phyloP scores from a whole-genome alignment of 2,888 invertebrate genomes.

The Anarsia innoxiella region DNA sequence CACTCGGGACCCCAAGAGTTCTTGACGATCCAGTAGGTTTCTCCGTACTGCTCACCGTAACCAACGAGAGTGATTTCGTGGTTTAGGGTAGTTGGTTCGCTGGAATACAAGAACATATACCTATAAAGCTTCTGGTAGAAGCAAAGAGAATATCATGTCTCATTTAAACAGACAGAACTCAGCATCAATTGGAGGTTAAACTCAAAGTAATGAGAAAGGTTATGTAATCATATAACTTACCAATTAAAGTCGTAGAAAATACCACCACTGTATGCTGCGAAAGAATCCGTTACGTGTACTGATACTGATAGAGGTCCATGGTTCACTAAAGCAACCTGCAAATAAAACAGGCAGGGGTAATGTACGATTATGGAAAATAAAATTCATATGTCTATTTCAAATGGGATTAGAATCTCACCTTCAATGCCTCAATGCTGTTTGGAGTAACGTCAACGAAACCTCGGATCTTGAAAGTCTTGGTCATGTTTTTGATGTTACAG shows the following conservation, averaged over 20 bases:
- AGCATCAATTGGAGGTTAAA: too few relatives aligned
- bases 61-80: slow-evolving; percentile 94
- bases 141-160: too few relatives aligned
- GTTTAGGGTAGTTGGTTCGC: slow-evolving; percentile 79
- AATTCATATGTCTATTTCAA: not conserved
- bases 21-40: slow-evolving; percentile 94
- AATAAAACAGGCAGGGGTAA: too few relatives aligned
- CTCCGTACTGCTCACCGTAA: slow-evolving; percentile 85
- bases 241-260: slow-evolving; percentile 45
- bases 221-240: slow-evolving; percentile 25
- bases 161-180: too few relatives aligned
- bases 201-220: not conserved
- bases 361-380: too few relatives aligned
- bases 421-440: slow-evolving; percentile 80
- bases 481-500: slow-evolving; percentile 83
- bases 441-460: slow-evolving; percentile 91
- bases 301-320: slow-evolving; percentile 93
- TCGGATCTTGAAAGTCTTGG: slow-evolving; percentile 78
- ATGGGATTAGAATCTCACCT: slow-evolving; percentile 38
- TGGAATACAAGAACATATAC: slow-evolving; percentile 71
- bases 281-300: slow-evolving; percentile 81
- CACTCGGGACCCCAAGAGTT: slow-evolving; percentile 96
- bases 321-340: slow-evolving; percentile 81
- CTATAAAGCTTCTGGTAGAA: too few relatives aligned
- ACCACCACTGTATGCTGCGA: slow-evolving; percentile 38